Evolutionary conservation across 2,888 invertebrate species (phyloP).

Genomic region (Leptopilina syphax): DNA sequence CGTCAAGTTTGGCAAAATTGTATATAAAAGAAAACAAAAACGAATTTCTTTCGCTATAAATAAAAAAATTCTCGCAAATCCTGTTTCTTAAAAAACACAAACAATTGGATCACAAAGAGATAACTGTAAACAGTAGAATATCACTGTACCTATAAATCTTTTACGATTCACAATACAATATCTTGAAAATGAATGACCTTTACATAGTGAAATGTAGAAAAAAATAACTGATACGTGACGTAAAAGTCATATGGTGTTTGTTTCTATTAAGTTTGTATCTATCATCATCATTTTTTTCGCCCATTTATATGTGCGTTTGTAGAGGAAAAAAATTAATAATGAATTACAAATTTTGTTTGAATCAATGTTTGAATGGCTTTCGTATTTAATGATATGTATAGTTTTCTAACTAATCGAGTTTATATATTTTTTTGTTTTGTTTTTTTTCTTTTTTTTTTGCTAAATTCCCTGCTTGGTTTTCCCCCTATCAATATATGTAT

Average conservation of each 20-base stretch:
- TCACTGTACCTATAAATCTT: too few relatives aligned
- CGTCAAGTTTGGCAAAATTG: too few relatives aligned
- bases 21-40: too few relatives aligned
- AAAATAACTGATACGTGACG: background rate
- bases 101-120: too few relatives aligned
- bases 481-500: background rate
- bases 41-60: too few relatives aligned
- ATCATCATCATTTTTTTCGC: background rate
- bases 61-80: too few relatives aligned
- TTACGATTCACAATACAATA: background rate
- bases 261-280: background rate
- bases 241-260: background rate
- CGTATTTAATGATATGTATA: background rate
- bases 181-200: slow-evolving; percentile 15
- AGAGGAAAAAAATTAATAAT: background rate
- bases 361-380: background rate
- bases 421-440: background rate
- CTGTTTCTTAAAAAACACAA: too few relatives aligned
- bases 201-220: background rate
- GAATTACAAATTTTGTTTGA: slow-evolving; percentile 5
- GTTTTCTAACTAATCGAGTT: background rate
- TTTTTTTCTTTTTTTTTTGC: background rate
- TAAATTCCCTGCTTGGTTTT: background rate
- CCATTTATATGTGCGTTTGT: background rate
- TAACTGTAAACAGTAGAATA: too few relatives aligned